phyloP scores from a whole-genome alignment of 1,140 invertebrate genomes.

The Lysiphlebus fabarum region DNA sequence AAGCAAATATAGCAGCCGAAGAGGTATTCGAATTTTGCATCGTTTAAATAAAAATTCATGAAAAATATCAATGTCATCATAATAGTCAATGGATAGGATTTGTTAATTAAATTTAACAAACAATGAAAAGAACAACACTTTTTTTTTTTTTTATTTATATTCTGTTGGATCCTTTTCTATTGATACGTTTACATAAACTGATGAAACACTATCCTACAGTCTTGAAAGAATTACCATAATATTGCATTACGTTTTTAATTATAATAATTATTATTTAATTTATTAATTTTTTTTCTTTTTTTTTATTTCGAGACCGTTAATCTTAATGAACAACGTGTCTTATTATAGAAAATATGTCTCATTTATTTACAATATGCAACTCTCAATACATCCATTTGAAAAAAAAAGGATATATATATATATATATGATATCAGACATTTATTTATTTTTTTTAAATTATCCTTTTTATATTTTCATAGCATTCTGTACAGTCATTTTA shows the following conservation, averaged over 20 bases:
- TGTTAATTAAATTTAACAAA: slow-evolving; percentile 14
- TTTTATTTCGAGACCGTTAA: slow-evolving; percentile 49
- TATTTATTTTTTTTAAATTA: slow-evolving; percentile 37
- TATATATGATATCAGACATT: slow-evolving; percentile 43
- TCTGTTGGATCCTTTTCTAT: slow-evolving; percentile 55
- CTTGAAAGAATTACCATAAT: slow-evolving; percentile 57
- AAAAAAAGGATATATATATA: no score
- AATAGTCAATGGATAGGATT: slow-evolving; percentile 3
- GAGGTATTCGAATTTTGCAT: not conserved
- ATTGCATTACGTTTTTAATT: slow-evolving; percentile 45
- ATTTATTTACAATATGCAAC: slow-evolving; percentile 57
- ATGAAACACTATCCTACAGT: slow-evolving; percentile 56
- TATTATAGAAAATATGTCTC: slow-evolving; percentile 59
- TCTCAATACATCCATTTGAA: slow-evolving; percentile 51
- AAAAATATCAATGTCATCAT: not conserved
- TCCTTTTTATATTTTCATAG: slow-evolving; percentile 45
- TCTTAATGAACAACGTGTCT: slow-evolving; percentile 49
- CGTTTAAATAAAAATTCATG: not conserved
- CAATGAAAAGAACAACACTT: slow-evolving; percentile 54
- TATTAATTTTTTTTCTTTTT: not conserved
- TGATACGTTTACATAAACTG: slow-evolving; percentile 57
- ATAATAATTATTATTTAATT: no score
- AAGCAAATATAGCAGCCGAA: not conserved
- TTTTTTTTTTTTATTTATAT: slow-evolving; percentile 49
- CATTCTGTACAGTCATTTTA: slow-evolving; percentile 54